Percentiles rank a stretch among this genome's conserved stretches.
Conservation (phyloP, 2,113 vertebrate species). For the Picathartes gymnocephalus region DNA sequence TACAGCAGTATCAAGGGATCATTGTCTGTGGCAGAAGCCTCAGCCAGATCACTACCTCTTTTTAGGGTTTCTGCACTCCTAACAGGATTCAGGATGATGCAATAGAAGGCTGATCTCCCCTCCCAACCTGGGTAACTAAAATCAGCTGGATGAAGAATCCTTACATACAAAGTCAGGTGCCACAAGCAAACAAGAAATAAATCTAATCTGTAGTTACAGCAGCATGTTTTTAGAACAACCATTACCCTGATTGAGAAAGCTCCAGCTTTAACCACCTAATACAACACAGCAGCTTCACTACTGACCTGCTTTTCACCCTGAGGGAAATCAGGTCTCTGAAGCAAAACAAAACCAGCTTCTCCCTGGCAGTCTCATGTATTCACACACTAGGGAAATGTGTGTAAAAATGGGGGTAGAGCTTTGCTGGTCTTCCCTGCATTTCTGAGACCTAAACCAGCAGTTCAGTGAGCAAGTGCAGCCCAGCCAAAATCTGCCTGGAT, state of each 20-base stretch:
- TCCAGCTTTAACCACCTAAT: neutral
- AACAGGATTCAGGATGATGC: neutral
- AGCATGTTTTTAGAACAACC: neutral
- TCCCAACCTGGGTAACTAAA: neutral
- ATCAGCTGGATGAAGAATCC: neutral
- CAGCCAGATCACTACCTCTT: neutral
- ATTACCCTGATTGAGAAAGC: neutral
- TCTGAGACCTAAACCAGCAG: neutral
- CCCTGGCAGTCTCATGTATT: neutral
- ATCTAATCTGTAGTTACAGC: neutral
- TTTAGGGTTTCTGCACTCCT: neutral
- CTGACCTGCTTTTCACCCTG: neutral
- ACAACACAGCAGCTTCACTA: neutral
- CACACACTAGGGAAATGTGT: accelerated
- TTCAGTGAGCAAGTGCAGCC: accelerated
- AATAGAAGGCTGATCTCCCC: neutral
- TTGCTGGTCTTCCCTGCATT: neutral
- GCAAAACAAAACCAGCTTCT: neutral
- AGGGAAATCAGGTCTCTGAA: neutral
- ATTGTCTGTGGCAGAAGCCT: neutral
- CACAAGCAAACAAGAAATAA: neutral
- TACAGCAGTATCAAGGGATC: neutral
- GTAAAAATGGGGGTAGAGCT: neutral
- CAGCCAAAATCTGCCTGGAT: neutral
- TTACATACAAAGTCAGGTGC: neutral